These are phyloP conservation scores for Crambe crambe DNA, from an alignment of 37 sponge, comb jelly and placozoan species.

Conservation along the genomic window DNA sequence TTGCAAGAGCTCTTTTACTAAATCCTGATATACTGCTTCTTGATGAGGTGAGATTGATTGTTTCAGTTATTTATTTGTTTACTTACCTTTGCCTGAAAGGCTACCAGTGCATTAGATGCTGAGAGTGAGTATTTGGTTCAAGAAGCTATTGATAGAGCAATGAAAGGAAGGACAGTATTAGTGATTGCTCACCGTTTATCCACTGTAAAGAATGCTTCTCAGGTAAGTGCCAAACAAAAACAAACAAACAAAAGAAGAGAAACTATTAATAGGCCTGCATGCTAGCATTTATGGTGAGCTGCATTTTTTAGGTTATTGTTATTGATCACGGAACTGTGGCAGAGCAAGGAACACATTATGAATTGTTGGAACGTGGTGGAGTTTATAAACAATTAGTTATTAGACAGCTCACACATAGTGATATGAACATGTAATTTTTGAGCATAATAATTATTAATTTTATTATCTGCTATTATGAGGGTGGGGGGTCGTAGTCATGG, in stretches of 20 bases:
- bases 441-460: too few species aligned
- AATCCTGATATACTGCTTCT: constrained; percentile 81
- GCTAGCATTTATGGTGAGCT: not conserved
- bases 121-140: constrained; percentile 92
- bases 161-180: constrained; percentile 84
- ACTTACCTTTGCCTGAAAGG: too few species aligned
- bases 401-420: constrained; percentile 69
- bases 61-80: not conserved
- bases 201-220: constrained; percentile 84
- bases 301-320: constrained; percentile 65
- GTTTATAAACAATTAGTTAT: constrained; percentile 86
- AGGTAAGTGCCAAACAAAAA: constrained; percentile 58
- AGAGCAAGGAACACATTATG: constrained; percentile 84
- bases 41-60: constrained; percentile 21
- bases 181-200: constrained; percentile 89
- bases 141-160: constrained; percentile 89
- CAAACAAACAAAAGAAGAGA: too few species aligned
- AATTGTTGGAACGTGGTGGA: constrained; percentile 64
- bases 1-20: constrained; percentile 79
- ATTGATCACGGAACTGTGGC: constrained; percentile 75
- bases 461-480: too few species aligned
- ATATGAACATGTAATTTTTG: too few species aligned
- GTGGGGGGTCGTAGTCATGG: too few species aligned
- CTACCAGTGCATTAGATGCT: constrained; percentile 92
- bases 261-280: not conserved